phyloP scores from a whole-genome alignment of 1,140 invertebrate genomes.

The Stenopsyche tienmushanensis region DNA sequence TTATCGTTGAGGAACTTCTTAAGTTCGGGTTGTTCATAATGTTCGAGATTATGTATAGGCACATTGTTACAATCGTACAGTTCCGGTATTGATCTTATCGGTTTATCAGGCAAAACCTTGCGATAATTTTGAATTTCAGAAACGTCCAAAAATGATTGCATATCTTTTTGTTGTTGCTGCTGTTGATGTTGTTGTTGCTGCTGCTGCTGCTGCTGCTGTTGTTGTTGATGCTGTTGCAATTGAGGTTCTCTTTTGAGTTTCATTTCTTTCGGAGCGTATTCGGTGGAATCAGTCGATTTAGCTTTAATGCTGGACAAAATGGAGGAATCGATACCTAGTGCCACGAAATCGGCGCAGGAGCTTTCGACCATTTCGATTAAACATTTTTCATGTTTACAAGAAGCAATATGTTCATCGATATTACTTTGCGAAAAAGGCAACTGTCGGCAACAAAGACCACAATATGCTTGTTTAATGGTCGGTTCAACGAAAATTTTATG shows the following conservation, averaged over 20 bases:
- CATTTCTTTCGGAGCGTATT: not conserved
- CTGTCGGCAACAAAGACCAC: conserved; percentile 32
- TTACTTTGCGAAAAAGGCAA: conserved; percentile 29
- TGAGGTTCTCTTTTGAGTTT: conserved; percentile 15
- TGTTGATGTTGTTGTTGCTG: not conserved
- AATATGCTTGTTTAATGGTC: conserved; percentile 34
- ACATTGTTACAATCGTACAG: conserved; percentile 14
- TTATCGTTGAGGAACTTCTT: conserved; percentile 16
- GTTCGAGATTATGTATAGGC: conserved; percentile 11
- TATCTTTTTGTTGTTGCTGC: conserved; percentile 1
- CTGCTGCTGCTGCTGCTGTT: not conserved
- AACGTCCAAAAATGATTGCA: conserved; percentile 2
- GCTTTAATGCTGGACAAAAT: conserved; percentile 22
- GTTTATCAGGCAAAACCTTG: conserved; percentile 21
- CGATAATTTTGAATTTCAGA: conserved; percentile 21
- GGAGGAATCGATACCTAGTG: conserved; percentile 18
- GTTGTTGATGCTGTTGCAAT: not conserved
- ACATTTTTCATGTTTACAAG: conserved; percentile 29
- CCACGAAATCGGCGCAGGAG: not conserved
- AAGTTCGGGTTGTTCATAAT: conserved; percentile 16
- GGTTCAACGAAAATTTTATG: conserved; percentile 39
- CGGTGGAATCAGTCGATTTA: not conserved
- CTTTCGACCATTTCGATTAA: conserved; percentile 23
- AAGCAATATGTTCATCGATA: conserved; percentile 32
- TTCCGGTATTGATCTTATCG: conserved; percentile 21